Evolutionary conservation across 37 sponge, comb jelly and placozoan species (phyloP).

Genomic region (Hormiphora californensis): DNA sequence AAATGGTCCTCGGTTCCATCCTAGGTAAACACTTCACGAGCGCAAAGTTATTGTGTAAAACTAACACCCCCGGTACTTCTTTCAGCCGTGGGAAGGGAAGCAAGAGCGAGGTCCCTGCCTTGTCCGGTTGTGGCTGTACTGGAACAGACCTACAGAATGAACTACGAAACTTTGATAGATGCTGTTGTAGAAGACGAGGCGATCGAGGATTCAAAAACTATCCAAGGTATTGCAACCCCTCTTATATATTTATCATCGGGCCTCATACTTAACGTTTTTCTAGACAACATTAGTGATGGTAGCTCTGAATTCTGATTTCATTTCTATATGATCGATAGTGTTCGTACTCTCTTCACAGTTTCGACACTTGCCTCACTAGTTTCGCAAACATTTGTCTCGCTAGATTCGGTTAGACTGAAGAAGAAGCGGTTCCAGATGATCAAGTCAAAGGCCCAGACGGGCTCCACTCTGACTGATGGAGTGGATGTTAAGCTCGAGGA

Average conservation of each 20-base stretch:
- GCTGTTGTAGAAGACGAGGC: neutral
- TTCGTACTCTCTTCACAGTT: no score
- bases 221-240: no score
- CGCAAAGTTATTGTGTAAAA: neutral
- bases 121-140: neutral
- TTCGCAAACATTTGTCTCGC: no score
- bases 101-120: neutral
- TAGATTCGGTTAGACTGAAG: neutral
- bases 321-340: no score
- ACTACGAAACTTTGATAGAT: constrained; percentile 9
- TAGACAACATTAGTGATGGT: no score
- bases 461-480: neutral
- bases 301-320: no score
- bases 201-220: neutral
- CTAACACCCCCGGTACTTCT: neutral
- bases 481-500: neutral
- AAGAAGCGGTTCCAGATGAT: constrained; percentile 16
- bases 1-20: neutral
- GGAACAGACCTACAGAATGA: constrained; percentile 21
- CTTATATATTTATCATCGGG: no score
- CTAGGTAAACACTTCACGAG: neutral
- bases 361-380: no score
- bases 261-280: no score
- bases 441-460: neutral
- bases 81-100: neutral